These are phyloP conservation scores for Drosophila demipolita DNA, from an alignment of 2,888 invertebrate species.

Conservation along the genomic window DNA sequence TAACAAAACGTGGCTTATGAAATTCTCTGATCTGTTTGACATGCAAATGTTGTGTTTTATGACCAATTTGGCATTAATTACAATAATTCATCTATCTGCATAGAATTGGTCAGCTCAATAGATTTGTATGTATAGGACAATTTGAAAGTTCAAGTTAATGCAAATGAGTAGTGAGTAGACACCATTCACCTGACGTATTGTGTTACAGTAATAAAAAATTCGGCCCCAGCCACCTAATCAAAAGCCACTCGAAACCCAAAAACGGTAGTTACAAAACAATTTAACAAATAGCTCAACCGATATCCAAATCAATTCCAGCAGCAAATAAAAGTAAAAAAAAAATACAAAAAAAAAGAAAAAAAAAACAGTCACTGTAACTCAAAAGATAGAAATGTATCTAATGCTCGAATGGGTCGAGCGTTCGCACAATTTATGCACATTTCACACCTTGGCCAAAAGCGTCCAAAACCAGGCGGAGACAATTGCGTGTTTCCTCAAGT, in stretches of 20 bases:
- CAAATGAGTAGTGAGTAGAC: conserved; percentile 39
- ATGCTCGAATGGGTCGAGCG: conserved; percentile 20
- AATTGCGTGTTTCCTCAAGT: conserved; percentile 80
- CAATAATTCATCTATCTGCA: conserved; percentile 61
- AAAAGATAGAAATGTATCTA: conserved; percentile 59
- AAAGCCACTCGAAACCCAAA: conserved; percentile 32
- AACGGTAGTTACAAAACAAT: conserved; percentile 58
- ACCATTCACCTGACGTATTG: conserved; percentile 59
- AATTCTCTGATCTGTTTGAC: conserved; percentile 63
- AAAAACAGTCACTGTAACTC: conserved; percentile 44
- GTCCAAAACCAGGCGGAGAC: conserved; percentile 56
- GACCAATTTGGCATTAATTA: conserved; percentile 78
- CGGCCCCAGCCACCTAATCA: conserved; percentile 18
- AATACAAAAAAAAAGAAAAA: too few species aligned
- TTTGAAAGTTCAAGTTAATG: conserved; percentile 58
- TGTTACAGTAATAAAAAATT: conserved; percentile 11
- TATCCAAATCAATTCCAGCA: conserved; percentile 55
- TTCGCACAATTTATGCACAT: conserved; percentile 63
- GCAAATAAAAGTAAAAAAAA: conserved; percentile 1
- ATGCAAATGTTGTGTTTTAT: conserved; percentile 81
- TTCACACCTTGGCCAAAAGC: conserved; percentile 48
- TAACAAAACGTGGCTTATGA: conserved; percentile 57
- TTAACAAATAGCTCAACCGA: conserved; percentile 46
- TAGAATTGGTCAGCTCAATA: background rate
- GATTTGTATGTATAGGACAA: background rate